Evolutionary conservation across 2,888 invertebrate species (phyloP), one percentile per base, ranked within the genome.

Genomic region (Cryptocephalus primarius): DNA sequence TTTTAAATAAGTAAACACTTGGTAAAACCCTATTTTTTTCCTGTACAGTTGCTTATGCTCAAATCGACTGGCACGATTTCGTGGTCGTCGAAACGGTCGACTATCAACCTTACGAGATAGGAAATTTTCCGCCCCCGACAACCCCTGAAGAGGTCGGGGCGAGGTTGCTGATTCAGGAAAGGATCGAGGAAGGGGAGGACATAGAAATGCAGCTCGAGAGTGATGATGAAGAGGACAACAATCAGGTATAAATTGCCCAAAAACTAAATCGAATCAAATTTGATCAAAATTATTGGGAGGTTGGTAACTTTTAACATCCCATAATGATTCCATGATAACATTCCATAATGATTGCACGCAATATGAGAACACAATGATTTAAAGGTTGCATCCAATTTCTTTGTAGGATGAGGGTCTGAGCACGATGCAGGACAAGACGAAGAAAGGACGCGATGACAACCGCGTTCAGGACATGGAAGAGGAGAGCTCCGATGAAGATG

Each of bases 41-140:
- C 39, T 44, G 55, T 56, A 50, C 33, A 78, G 82, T 90, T 32
- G 90, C 90, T 0, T 99, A 99, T 67, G 95, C 96, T 0, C 93
- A 93, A 63, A 96, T 99, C 53, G 99, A 99, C 68, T 99, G 99
- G 99, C 99, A 99, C 67, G 97, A 99, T 70, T 99, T 99, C 70
- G 97, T 99, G 1, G 97, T 99, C 0, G 99, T 99, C 0, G 99
- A 99, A 73, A 97, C 97, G 0, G 97, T 99, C 0, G 99, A 99
- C 70, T 99, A 97, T 68, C 94, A 95, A 58, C 89, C 92, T 0
- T 91, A 90, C 60, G 99, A 99, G 72, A 84, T 86, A 9, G 93
- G 94, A 1, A 91, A 94, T 65, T 92, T 96, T 63, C 96, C 96
- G 1, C 92, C 96, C 2, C 97, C 96, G 0, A 97, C 96, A 0